Evolutionary conservation across 2,797 vertebrate genomes (phyloP), one percentile per base, ranked within the genome.

Genomic region (Esox lucius): DNA sequence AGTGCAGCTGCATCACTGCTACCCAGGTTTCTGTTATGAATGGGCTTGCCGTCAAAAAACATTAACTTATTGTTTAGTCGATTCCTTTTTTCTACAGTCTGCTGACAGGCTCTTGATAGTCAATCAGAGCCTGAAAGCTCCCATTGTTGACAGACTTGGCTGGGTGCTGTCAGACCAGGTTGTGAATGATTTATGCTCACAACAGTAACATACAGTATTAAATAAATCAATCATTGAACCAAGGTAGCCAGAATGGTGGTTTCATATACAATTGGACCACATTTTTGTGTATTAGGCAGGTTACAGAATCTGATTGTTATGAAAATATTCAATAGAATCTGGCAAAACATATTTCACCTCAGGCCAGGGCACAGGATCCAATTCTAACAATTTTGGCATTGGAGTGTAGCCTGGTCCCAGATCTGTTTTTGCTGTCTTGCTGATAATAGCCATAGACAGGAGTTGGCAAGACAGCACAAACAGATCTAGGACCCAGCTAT

Each of bases 141-240:
- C 68, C 78, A 75, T 76, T 76, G 74, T 75, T 87, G 81, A 84
- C 81, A 83, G n/a, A 59, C 56, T 22, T 39, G 39, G 31, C 9
- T 31, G 26, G 62, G 9, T 31, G 26, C 24, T 65, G 62, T 16
- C 13, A 0, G 42, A 46, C 42, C 12, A 64, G 26, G 13, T 22
- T 28, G 62, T 65, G 22, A 65, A 65, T 9, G 1, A 22, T 56
- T 56, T 1, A 64, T 73, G 66, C 84, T 82, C 67, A 72, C 73
- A 53, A 49, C 22, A 80, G 68, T 73, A 75, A 62, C 24, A 33
- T 68, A 12, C 42, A 46, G 2, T 46, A 35, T 16, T 48, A 64
- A 68, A 69, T 80, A 67, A 89, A 82, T 70, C 65, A 71, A 79
- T 62, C 62, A 15, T 13, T 22, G 22, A 61, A 61, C 22, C 1